Conservation (phyloP, 2,888 invertebrate genomes). For the Pterostichus madidus region DNA sequence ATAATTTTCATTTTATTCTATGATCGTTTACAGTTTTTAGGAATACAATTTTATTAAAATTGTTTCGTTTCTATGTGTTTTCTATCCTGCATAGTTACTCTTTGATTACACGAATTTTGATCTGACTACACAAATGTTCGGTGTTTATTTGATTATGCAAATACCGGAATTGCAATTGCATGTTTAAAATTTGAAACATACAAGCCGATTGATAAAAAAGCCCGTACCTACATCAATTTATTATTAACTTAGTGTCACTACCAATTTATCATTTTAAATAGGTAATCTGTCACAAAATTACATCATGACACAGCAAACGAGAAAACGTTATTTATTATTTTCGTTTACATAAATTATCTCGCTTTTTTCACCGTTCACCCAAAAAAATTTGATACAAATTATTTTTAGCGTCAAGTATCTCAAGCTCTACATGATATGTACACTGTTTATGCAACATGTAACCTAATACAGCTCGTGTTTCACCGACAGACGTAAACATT, state of each 20-base stretch:
- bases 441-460: neutral
- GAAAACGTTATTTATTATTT: neutral
- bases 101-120: no score
- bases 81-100: no score
- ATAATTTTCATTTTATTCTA: no score
- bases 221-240: no score
- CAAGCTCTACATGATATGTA: neutral
- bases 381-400: neutral
- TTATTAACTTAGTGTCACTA: neutral
- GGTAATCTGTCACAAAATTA: conserved; percentile 7
- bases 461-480: neutral
- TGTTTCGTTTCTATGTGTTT: no score
- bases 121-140: no score
- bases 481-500: neutral
- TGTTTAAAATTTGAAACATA: no score
- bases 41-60: no score
- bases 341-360: neutral
- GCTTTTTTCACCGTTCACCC: neutral
- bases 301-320: neutral
- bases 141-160: no score
- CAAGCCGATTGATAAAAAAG: no score
- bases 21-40: no score
- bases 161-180: no score
- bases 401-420: neutral
- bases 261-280: conserved; percentile 4